Evolutionary conservation across 1,140 invertebrate genomes (phyloP), one percentile per base, ranked within the genome.

Genomic region (Drosophila nigromelanica): DNA sequence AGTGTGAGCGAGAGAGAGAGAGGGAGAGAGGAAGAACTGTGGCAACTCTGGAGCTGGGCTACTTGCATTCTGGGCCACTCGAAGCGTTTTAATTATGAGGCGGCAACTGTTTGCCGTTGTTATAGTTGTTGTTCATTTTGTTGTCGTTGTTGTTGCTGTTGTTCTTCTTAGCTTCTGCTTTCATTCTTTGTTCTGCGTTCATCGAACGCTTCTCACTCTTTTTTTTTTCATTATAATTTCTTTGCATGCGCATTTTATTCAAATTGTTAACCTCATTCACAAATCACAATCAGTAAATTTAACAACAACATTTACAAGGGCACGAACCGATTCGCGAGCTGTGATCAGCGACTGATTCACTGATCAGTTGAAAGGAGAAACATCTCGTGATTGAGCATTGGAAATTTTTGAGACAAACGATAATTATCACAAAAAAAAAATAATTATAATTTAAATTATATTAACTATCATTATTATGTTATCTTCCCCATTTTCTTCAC

Each of bases 221-320:
- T 18, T 15, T 11, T 35, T 37, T 30, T 27, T 27, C 27, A 30
- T 45, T 60, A 12, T 39, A 6, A 33, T 35, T 18, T 24, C 76
- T 82, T 86, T 82, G 82, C 82, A 78, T 89, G 82, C 68, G 79
- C 82, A 82, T 89, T 87, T 87, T 87, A 87, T 87, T 87, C 66
- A 89, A 89, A 89, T 89, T 83, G 72, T 71, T 80, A 79, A 73
- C 83, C 83, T 69, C 79, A 80, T 89, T 89, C 82, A 67, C 79
- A 81, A 80, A 89, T 89, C 82, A 67, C 79, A 81, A 70, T 76
- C 76, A 60, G 33, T 69, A 64, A 58, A 62, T 67, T 69, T 55
- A 69, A 61, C 37, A 72, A 14, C 73, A 66, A 30, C 43, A 73
- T 6, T 27, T 5, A 27, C 27, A 40, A 39, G 6, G 30, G 48